These are phyloP conservation scores for Eubucco bourcierii DNA, from an alignment of 2,113 vertebrate genomes.

Conservation along the genomic window DNA sequence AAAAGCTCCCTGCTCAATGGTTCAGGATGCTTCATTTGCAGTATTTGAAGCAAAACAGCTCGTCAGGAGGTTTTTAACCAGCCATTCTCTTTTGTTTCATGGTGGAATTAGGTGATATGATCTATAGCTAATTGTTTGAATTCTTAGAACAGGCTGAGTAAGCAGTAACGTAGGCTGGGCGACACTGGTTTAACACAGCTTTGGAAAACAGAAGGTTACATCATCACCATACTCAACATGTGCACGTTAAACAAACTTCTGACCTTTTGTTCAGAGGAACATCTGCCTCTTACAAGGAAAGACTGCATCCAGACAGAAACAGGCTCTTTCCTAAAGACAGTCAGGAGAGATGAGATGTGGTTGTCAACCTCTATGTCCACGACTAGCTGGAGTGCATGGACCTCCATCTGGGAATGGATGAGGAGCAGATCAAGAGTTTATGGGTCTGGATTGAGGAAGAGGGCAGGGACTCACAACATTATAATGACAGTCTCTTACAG, in stretches of 20 bases:
- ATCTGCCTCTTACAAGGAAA: not conserved
- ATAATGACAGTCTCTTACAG: not conserved
- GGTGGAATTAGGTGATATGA: conserved; percentile 26
- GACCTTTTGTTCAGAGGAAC: not conserved
- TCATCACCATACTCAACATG: conserved; percentile 6
- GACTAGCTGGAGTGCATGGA: not conserved
- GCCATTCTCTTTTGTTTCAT: conserved; percentile 34
- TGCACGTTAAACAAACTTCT: not conserved
- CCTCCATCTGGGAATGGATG: not conserved
- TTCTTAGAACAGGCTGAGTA: conserved; percentile 30
- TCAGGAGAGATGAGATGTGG: not conserved
- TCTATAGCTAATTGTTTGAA: conserved; percentile 1
- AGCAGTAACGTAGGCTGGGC: conserved; percentile 4
- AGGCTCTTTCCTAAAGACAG: not conserved
- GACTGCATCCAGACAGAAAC: not conserved
- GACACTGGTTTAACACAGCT: conserved; percentile 20
- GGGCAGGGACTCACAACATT: not conserved
- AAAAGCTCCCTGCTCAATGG: not conserved
- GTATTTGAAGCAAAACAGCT: conserved; percentile 14
- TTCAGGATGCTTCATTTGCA: conserved; percentile 33
- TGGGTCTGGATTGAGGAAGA: not conserved
- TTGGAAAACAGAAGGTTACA: conserved; percentile 19
- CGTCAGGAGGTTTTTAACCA: conserved; percentile 39
- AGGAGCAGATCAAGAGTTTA: not conserved
- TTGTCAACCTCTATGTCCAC: not conserved